A percentile compares a stretch with the other conserved stretches of the same genome.
phyloP scores from a whole-genome alignment of 2,113 vertebrate genomes.

The Rhea americana region DNA sequence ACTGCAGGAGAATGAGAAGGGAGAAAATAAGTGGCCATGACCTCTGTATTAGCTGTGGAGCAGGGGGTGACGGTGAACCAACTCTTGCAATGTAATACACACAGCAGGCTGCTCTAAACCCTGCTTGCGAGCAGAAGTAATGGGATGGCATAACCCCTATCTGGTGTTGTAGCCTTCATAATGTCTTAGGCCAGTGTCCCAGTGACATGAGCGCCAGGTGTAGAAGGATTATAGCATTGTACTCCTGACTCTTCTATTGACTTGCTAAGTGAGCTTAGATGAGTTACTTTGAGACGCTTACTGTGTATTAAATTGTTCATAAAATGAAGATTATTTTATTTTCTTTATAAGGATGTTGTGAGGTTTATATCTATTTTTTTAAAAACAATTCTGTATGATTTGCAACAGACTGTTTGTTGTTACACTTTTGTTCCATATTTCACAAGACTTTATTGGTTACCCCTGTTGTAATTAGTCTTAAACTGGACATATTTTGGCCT shows the following conservation, averaged over 20 bases:
- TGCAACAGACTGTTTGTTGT: not conserved
- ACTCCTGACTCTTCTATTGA: not conserved
- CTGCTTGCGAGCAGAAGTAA: not conserved
- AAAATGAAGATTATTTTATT: not conserved
- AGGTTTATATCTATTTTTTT: not conserved
- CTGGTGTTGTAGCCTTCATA: not conserved
- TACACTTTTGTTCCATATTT: not conserved
- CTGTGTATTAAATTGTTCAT: not conserved
- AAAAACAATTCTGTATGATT: not conserved
- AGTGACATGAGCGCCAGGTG: accelerated
- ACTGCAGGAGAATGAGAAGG: not conserved
- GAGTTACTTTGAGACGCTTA: not conserved
- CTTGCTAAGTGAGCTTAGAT: not conserved
- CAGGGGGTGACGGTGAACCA: not conserved
- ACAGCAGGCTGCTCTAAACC: not conserved
- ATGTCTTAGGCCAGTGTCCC: not conserved
- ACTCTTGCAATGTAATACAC: not conserved
- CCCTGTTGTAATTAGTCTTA: constrained; percentile 29
- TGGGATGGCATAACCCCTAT: not conserved
- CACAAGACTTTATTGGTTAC: not conserved
- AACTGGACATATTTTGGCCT: constrained; percentile 7
- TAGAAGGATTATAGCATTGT: not conserved
- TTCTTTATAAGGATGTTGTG: not conserved
- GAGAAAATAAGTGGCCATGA: not conserved
- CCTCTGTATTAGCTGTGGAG: not conserved